Percentiles rank a stretch among this genome's conserved stretches.
Conservation (phyloP, 1,140 invertebrate species). For the Drosophila subpulchrella region DNA sequence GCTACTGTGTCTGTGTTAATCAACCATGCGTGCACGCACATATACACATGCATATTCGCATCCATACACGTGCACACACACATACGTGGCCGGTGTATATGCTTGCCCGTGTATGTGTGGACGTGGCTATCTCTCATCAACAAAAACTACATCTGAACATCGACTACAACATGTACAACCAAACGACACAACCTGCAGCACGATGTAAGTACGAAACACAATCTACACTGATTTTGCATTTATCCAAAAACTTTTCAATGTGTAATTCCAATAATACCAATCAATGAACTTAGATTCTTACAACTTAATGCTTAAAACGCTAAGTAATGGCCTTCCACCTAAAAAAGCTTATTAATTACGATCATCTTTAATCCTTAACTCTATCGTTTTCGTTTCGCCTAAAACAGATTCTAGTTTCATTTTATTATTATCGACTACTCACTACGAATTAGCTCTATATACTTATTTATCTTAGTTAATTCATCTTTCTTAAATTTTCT, state of each 20-base stretch:
- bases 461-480: constrained; percentile 32
- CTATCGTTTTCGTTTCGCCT: constrained; percentile 16
- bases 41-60: constrained; percentile 51
- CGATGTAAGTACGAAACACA: constrained; percentile 84
- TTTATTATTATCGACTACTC: constrained; percentile 4
- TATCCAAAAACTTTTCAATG: constrained; percentile 65
- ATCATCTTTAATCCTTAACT: not conserved
- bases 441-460: constrained; percentile 1
- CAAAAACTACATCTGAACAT: constrained; percentile 47
- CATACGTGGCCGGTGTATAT: constrained; percentile 24
- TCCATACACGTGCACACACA: constrained; percentile 45
- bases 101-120: constrained; percentile 56
- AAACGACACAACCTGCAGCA: constrained; percentile 81
- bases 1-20: constrained; percentile 31
- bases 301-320: constrained; percentile 42
- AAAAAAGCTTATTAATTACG: constrained; percentile 31
- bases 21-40: constrained; percentile 37
- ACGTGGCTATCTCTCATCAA: constrained; percentile 46
- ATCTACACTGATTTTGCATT: constrained; percentile 76
- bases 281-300: constrained; percentile 63
- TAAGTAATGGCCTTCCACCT: constrained; percentile 37
- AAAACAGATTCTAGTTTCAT: constrained; percentile 14
- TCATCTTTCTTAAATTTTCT: constrained; percentile 8
- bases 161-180: constrained; percentile 70
- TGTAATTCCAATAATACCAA: constrained; percentile 40